phyloP scores from a whole-genome alignment of 2,113 vertebrate genomes.

The Pica pica region DNA sequence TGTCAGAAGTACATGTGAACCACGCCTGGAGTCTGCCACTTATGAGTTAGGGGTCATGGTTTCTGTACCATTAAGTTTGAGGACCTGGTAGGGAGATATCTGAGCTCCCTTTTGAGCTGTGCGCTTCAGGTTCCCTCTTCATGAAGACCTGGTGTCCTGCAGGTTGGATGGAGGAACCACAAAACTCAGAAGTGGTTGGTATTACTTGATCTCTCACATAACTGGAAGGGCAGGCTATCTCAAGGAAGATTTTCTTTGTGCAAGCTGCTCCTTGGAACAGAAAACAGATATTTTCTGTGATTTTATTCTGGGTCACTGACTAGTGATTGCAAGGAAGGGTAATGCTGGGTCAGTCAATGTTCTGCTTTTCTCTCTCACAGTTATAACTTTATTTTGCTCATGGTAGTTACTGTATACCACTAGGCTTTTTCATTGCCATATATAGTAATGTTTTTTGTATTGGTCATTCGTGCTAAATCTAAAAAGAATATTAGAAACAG shows the following conservation, averaged over 20 bases:
- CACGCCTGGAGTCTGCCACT: not conserved
- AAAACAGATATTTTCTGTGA: not conserved
- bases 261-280: not conserved
- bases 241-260: not conserved
- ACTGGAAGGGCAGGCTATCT: not conserved
- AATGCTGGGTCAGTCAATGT: not conserved
- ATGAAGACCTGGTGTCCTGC: not conserved
- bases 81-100: not conserved
- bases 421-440: not conserved
- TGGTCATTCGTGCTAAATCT: not conserved
- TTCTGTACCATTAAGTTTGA: not conserved
- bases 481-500: not conserved
- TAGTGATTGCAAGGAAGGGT: not conserved
- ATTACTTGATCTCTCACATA: not conserved
- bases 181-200: not conserved
- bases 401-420: not conserved
- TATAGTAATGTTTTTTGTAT: not conserved
- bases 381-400: not conserved
- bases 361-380: not conserved
- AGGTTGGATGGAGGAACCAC: not conserved
- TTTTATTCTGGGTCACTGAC: not conserved
- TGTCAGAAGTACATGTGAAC: not conserved
- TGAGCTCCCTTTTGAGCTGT: not conserved
- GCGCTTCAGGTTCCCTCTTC: not conserved
- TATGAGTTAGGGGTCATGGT: accelerated